Conservation (phyloP, 92 coral and sea anemone species). For the Zoanthus gigantus region DNA sequence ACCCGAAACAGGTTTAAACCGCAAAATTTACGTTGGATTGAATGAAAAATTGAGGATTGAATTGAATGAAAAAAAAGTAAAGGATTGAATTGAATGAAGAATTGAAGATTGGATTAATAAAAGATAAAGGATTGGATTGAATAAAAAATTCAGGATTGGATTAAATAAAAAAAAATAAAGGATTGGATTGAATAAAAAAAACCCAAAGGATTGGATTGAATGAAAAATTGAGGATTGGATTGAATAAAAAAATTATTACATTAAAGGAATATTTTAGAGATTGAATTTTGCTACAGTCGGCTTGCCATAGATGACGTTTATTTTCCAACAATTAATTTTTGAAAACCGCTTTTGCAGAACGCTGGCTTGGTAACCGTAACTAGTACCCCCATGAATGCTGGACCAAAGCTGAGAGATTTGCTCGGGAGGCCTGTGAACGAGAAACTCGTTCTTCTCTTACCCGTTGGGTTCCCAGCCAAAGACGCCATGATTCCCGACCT, state of each 20-base stretch:
- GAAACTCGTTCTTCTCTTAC: conserved; percentile 86
- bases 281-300: no score
- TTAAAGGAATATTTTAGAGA: no score
- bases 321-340: not conserved
- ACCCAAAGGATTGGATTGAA: no score
- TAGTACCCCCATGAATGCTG: conserved; percentile 98
- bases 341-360: conserved; percentile 53
- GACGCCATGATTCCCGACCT: conserved; percentile 90
- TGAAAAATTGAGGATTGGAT: no score
- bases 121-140: no score
- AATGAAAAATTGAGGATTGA: not conserved
- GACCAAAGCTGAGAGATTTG: conserved; percentile 82
- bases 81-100: not conserved
- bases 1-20: not conserved
- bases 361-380: conserved; percentile 97
- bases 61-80: not conserved
- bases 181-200: not conserved
- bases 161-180: not conserved
- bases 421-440: conserved; percentile 88
- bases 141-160: no score
- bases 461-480: conserved; percentile 86
- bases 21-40: not conserved
- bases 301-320: not conserved
- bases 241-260: no score
- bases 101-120: no score